Percentiles rank a stretch among this genome's conserved stretches.
phyloP scores from a whole-genome alignment of 2,797 vertebrate genomes.

The Alcedo atthis region DNA sequence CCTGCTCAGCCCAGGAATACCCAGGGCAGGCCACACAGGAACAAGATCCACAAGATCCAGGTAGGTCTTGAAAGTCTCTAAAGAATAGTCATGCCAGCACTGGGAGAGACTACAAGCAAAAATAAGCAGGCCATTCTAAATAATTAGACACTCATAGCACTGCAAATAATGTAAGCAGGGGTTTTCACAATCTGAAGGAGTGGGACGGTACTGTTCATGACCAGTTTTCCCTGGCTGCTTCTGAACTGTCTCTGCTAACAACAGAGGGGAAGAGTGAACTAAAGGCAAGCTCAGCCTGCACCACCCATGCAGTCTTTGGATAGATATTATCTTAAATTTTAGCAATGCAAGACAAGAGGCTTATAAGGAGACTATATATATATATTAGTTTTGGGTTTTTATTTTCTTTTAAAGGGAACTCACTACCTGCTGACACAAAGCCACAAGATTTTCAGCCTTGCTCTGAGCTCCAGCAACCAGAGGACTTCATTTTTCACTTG shows the following conservation, averaged over 20 bases:
- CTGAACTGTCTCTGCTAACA: background rate
- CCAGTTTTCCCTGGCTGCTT: background rate
- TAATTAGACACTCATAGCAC: background rate
- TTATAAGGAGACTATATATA: too few relatives aligned
- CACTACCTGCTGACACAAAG: background rate
- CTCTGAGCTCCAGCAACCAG: background rate
- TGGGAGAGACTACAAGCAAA: background rate
- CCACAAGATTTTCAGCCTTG: background rate
- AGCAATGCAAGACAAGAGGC: too few relatives aligned
- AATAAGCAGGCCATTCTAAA: background rate
- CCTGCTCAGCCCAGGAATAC: too few relatives aligned
- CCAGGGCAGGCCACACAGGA: too few relatives aligned
- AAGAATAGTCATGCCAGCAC: background rate
- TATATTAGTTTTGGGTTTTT: too few relatives aligned
- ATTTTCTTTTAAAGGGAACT: too few relatives aligned
- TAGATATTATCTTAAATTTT: too few relatives aligned
- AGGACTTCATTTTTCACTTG: background rate
- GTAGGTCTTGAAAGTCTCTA: too few relatives aligned
- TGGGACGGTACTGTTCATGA: background rate
- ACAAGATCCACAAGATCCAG: too few relatives aligned
- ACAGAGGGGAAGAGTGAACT: background rate
- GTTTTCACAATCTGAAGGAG: background rate
- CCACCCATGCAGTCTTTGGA: background rate
- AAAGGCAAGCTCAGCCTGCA: background rate
- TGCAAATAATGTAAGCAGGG: background rate